A percentile compares a stretch with the other conserved stretches of the same genome.
phyloP scores from a whole-genome alignment of 2,113 vertebrate genomes.

The Tyrannus savana region DNA sequence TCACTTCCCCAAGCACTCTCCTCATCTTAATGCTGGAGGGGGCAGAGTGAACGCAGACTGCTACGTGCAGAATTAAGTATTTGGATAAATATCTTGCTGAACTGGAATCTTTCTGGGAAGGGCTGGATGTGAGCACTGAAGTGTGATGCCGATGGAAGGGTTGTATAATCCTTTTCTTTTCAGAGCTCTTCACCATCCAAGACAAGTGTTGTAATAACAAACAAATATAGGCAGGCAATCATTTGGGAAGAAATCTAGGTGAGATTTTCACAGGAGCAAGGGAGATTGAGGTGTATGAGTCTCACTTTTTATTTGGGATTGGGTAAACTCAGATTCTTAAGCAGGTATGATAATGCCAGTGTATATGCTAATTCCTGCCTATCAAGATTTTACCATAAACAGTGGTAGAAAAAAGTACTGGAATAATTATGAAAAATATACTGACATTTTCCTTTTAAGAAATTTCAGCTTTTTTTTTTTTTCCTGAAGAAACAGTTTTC shows the following conservation, averaged over 20 bases:
- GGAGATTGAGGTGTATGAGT: not conserved
- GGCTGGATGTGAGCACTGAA: not conserved
- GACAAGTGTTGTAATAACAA: not conserved
- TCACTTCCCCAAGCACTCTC: not conserved
- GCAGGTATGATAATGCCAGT: not conserved
- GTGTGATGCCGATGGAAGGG: accelerated
- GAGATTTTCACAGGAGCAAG: not conserved
- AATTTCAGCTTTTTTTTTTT: not conserved
- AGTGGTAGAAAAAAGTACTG: constrained; percentile 2
- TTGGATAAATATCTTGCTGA: not conserved
- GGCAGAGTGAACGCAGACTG: not conserved
- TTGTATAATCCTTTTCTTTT: not conserved
- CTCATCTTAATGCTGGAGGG: not conserved
- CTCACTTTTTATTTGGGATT: not conserved
- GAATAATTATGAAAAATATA: constrained; percentile 60
- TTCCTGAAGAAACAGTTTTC: constrained; percentile 53
- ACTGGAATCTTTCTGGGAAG: not conserved
- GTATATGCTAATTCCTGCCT: not conserved
- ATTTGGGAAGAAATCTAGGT: not conserved
- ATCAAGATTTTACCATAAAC: constrained; percentile 10
- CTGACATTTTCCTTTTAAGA: constrained; percentile 55
- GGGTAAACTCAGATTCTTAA: not conserved
- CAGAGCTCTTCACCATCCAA: not conserved
- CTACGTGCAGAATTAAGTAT: not conserved
- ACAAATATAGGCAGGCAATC: not conserved